A percentile compares a stretch with the other conserved stretches of the same genome.
Evolutionary conservation across 2,888 invertebrate species (phyloP).

Genomic region (Cheilosia impressa): DNA sequence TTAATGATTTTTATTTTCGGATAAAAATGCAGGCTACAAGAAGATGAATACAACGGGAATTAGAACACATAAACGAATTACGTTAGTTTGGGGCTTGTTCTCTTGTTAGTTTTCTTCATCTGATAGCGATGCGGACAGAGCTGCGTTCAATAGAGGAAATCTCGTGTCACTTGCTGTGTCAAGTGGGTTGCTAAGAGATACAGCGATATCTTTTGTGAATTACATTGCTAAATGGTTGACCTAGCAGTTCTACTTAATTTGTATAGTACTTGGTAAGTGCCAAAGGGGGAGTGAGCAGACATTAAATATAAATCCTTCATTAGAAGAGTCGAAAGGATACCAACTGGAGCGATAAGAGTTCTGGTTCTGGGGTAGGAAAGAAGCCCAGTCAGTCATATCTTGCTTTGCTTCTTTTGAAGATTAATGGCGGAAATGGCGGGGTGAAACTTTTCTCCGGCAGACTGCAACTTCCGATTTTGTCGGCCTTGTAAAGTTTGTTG

Average conservation of each 20-base stretch:
- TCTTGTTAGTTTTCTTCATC: slow-evolving; percentile 2
- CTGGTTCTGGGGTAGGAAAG: background rate
- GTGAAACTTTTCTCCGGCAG: slow-evolving; percentile 16
- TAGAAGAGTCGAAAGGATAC: slow-evolving; percentile 19
- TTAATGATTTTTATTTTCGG: slow-evolving; percentile 69
- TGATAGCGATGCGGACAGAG: slow-evolving; percentile 24
- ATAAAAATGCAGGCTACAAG: slow-evolving; percentile 67
- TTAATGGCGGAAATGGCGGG: slow-evolving; percentile 55
- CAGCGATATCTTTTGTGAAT: slow-evolving; percentile 4
- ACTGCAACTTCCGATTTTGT: slow-evolving; percentile 38
- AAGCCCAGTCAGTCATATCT: background rate
- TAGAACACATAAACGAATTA: slow-evolving; percentile 57
- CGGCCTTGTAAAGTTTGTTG: slow-evolving; percentile 54
- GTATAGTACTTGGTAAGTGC: background rate
- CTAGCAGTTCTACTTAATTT: slow-evolving; percentile 27
- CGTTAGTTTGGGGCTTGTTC: slow-evolving; percentile 35
- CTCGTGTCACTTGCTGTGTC: slow-evolving; percentile 38
- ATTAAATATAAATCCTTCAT: slow-evolving; percentile 49
- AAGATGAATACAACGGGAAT: slow-evolving; percentile 69
- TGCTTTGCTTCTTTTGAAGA: slow-evolving; percentile 17
- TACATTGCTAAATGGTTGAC: slow-evolving; percentile 34
- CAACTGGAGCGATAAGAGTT: slow-evolving; percentile 36
- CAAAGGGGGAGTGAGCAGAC: slow-evolving; percentile 2
- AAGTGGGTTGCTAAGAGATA: slow-evolving; percentile 46
- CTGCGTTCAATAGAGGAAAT: slow-evolving; percentile 28